These are phyloP conservation scores for Spea bombifrons DNA, from an alignment of 2,113 vertebrate genomes.

Conservation along the genomic window DNA sequence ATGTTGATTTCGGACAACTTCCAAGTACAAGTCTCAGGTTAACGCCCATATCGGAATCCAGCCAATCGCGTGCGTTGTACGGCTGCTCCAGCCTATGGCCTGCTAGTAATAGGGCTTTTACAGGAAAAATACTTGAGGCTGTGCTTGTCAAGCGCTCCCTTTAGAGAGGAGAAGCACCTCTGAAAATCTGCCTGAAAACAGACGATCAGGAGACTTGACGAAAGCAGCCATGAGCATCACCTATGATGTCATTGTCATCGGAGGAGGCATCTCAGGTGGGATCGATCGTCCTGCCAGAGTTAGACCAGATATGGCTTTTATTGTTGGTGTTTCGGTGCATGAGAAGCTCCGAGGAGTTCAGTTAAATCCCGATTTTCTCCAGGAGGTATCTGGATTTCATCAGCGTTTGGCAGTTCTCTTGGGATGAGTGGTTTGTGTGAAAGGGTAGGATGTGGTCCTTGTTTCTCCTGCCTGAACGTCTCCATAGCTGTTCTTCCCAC, in stretches of 20 bases:
- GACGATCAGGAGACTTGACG: neutral
- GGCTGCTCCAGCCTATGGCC: neutral
- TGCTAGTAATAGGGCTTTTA: neutral
- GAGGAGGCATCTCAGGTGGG: conserved; percentile 88
- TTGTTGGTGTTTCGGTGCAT: too few species aligned
- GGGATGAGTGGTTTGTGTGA: too few species aligned
- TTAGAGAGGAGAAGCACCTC: neutral
- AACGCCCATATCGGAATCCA: neutral
- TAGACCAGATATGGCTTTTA: neutral
- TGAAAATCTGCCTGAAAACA: neutral
- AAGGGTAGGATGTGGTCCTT: too few species aligned
- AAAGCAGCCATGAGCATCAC: conserved; percentile 71
- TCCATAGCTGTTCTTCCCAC: too few species aligned
- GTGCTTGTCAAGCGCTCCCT: neutral
- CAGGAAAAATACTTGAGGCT: neutral
- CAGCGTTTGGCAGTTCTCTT: too few species aligned
- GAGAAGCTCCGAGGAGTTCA: too few species aligned
- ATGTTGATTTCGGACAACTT: conserved; percentile 11
- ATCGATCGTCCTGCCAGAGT: too few species aligned
- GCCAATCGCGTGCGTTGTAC: neutral
- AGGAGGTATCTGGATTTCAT: too few species aligned
- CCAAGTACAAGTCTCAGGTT: neutral
- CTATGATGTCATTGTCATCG: conserved; percentile 85
- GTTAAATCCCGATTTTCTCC: too few species aligned
- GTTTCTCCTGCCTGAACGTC: too few species aligned